Percentiles rank a stretch among this genome's conserved stretches.
These are phyloP conservation scores for Heliothis subflexa DNA, from an alignment of 1,140 invertebrate species.

Conservation along the genomic window DNA sequence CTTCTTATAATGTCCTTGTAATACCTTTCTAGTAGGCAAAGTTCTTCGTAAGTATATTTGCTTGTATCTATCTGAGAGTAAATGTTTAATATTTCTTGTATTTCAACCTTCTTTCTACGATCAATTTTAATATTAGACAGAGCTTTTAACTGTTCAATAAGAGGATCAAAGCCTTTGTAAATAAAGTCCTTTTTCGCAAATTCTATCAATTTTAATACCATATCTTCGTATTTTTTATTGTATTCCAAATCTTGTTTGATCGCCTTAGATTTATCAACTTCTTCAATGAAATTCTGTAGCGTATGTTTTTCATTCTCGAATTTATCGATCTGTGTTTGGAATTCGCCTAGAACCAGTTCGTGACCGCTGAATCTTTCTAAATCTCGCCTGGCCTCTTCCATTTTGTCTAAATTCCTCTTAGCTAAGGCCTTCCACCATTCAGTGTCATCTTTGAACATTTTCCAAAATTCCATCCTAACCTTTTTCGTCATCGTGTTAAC, in stretches of 20 bases:
- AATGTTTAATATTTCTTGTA: slow-evolving; percentile 75
- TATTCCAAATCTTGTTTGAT: slow-evolving; percentile 78
- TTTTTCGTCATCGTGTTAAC: slow-evolving; percentile 57
- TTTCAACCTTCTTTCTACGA: slow-evolving; percentile 70
- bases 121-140: slow-evolving; percentile 76
- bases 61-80: slow-evolving; percentile 76
- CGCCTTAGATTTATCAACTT: slow-evolving; percentile 78
- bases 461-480: slow-evolving; percentile 80
- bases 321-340: slow-evolving; percentile 72
- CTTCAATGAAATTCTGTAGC: slow-evolving; percentile 78
- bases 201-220: slow-evolving; percentile 80
- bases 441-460: slow-evolving; percentile 83
- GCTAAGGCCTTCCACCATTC: slow-evolving; percentile 84
- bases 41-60: slow-evolving; percentile 78
- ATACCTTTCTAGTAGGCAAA: slow-evolving; percentile 76
- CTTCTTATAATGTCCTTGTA: slow-evolving; percentile 81
- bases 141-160: slow-evolving; percentile 80
- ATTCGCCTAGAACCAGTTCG: slow-evolving; percentile 78
- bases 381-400: slow-evolving; percentile 81
- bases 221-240: slow-evolving; percentile 81
- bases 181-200: slow-evolving; percentile 83
- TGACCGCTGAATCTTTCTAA: slow-evolving; percentile 82
- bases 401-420: slow-evolving; percentile 82
- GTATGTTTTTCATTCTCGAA: slow-evolving; percentile 76
- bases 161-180: slow-evolving; percentile 85